A percentile compares a stretch with the other conserved stretches of the same genome.
Evolutionary conservation across 2,113 vertebrate species (phyloP).

Genomic region (Campylorhamphus procurvoides): DNA sequence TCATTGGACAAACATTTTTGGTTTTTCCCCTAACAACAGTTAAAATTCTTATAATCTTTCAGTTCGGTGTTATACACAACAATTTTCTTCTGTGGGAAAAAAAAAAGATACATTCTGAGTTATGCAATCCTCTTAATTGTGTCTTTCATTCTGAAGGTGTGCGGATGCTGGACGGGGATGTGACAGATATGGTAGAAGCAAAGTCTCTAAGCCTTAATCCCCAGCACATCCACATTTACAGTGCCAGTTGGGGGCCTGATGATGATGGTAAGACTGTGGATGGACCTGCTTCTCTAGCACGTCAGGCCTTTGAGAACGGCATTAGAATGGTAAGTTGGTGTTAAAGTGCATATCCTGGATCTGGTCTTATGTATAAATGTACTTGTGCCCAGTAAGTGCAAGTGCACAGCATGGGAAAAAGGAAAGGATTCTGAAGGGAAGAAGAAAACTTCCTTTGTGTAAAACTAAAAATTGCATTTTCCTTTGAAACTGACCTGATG

Average conservation of each 20-base stretch:
- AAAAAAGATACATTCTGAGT: neutral
- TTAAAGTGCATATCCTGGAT: neutral
- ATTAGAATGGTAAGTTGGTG: constrained; percentile 88
- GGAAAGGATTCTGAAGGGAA: neutral
- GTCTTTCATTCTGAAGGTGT: constrained; percentile 80
- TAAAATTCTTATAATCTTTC: neutral
- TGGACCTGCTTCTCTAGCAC: constrained; percentile 92
- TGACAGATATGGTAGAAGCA: constrained; percentile 98
- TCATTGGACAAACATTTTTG: neutral
- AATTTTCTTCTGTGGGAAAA: rapidly evolving
- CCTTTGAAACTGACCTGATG: neutral
- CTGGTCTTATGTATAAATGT: rapidly evolving
- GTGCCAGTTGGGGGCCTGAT: constrained; percentile 97
- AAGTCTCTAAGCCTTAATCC: constrained; percentile 95
- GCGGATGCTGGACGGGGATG: constrained; percentile 97
- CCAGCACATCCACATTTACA: constrained; percentile 97
- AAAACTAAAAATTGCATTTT: neutral
- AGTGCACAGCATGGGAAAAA: neutral
- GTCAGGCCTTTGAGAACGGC: constrained; percentile 96
- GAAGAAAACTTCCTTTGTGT: neutral
- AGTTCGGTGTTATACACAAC: neutral
- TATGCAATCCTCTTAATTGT: neutral
- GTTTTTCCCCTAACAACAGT: neutral
- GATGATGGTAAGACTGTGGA: constrained; percentile 98
- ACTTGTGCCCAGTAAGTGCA: rapidly evolving